Evolutionary conservation across 2,113 vertebrate genomes (phyloP), one percentile per base, ranked within the genome.

Genomic region (Zosterops hypoxanthus): DNA sequence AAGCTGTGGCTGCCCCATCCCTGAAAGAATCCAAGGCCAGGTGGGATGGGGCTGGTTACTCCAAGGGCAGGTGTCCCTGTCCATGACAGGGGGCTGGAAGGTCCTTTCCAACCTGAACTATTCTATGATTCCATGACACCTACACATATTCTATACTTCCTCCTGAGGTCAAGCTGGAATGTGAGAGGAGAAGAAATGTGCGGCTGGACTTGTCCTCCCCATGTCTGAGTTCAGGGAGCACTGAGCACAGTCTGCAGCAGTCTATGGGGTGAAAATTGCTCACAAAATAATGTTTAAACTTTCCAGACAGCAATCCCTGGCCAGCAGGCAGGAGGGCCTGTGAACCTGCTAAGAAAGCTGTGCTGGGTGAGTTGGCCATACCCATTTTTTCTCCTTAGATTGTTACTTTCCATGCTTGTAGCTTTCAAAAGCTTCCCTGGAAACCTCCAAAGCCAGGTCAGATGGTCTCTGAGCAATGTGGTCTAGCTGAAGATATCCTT

Each of bases 351-450:
- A 31, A 52, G 46, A 41, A 60, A 25, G 19, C 36, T 82, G 50
- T 0, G 0, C 14, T 49, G 63, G 44, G 28, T 36, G 25, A 77
- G 11, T 14, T 20, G 12, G 19, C 50, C 34, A 10, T 26, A 33
- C 2, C 9, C 2, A 1, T 61, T 65, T 81, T 87, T 50, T 7
- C 9, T 14, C 26, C 0, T 2, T 14, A 24, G 57, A 12, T 52
- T 85, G 22, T 42, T 55, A 6, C n/a, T 82, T 82, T 42, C 13
- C 5, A 17, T 53, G 23, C 12, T 69, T 72, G 18, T 18, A 53
- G 36, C 20, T 79, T 88, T 78, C 61, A 77, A 50, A 65, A 73
- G 6, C 23, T 88, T 33, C 36, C n/a, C 55, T 61, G 29, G 47
- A 89, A 82, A 47, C 11, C 31, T 39, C 49, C 61, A 39, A 41